Conservation (phyloP, 2,888 invertebrate species). For the Agrotis clavis region DNA sequence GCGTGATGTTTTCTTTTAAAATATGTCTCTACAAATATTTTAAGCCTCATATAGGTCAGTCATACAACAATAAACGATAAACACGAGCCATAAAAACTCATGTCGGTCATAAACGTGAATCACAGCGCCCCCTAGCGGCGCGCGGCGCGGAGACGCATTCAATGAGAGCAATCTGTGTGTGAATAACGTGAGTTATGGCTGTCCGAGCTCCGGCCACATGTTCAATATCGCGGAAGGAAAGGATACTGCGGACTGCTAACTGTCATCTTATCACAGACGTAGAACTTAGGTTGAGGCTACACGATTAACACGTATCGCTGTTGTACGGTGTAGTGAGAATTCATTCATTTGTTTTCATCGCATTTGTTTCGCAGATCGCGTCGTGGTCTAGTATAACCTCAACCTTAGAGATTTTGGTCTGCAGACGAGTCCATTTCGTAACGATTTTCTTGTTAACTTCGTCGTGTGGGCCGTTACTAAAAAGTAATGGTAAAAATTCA, state of each 20-base stretch:
- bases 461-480: neutral
- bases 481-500: no score
- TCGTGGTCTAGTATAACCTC: neutral
- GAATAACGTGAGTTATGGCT: slow-evolving; percentile 25
- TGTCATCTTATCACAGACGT: neutral
- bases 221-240: slow-evolving; percentile 28
- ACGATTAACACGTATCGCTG: no score
- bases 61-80: slow-evolving; percentile 20
- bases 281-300: no score
- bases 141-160: slow-evolving; percentile 10
- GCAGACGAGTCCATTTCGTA: neutral
- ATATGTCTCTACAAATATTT: slow-evolving; percentile 12
- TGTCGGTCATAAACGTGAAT: slow-evolving; percentile 38
- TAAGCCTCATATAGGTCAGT: neutral
- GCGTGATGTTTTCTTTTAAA: neutral
- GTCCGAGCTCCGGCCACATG: neutral
- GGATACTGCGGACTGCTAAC: slow-evolving; percentile 5
- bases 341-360: no score
- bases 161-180: slow-evolving; percentile 40
- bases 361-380: no score
- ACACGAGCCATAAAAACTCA: slow-evolving; percentile 33
- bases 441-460: neutral
- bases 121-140: slow-evolving; percentile 41
- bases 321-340: no score
- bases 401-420: neutral